Percentiles rank a stretch among this genome's conserved stretches.
Conservation (phyloP, 2,888 invertebrate genomes). For the Auanema sp. region DNA sequence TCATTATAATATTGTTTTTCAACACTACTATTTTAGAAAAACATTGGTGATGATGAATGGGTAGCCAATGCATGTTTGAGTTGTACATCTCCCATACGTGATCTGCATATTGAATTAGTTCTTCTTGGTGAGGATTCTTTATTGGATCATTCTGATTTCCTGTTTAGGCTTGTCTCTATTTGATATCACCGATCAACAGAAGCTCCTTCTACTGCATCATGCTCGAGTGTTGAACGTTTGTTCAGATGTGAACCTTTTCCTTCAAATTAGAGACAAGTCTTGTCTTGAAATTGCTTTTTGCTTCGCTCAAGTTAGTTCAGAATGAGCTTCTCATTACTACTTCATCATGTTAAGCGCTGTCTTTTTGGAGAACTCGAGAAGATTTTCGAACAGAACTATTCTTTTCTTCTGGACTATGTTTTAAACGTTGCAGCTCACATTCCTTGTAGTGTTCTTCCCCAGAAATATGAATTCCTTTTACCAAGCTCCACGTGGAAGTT, state of each 20-base stretch:
- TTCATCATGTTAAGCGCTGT: background rate
- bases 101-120: constrained; percentile 23
- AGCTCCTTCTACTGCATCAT: constrained; percentile 30
- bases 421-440: background rate
- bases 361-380: background rate
- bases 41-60: constrained; percentile 36
- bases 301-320: constrained; percentile 36
- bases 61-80: constrained; percentile 33
- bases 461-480: too few relatives aligned
- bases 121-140: background rate
- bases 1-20: background rate
- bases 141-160: background rate
- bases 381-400: background rate
- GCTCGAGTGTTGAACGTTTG: constrained; percentile 30
- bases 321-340: too few relatives aligned
- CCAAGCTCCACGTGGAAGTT: too few relatives aligned
- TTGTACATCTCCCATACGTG: constrained; percentile 22
- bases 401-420: background rate
- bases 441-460: too few relatives aligned
- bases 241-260: constrained; percentile 30
- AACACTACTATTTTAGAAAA: constrained; percentile 15
- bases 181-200: constrained; percentile 19
- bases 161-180: constrained; percentile 14
- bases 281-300: constrained; percentile 30
- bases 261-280: constrained; percentile 28